Evolutionary conservation across 1,140 invertebrate genomes (phyloP).

Genomic region (Drosophila saltans): DNA sequence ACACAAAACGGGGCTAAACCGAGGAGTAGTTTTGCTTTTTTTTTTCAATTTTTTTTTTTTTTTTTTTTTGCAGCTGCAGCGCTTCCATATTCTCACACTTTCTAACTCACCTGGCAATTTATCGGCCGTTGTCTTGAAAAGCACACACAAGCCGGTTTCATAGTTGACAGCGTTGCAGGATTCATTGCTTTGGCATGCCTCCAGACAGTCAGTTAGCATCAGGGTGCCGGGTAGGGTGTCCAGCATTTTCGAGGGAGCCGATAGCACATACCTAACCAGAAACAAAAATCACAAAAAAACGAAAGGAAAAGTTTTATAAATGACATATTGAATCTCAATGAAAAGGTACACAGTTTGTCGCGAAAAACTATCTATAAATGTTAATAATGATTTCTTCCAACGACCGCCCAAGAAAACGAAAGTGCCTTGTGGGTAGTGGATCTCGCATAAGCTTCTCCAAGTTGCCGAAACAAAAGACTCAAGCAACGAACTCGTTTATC

Average conservation of each 20-base stretch:
- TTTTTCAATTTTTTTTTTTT: too few species aligned
- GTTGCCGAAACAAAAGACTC: conserved; percentile 54
- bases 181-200: conserved; percentile 94
- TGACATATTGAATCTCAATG: not conserved
- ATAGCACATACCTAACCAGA: conserved; percentile 90
- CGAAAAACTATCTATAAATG: not conserved
- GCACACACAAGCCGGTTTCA: conserved; percentile 96
- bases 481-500: conserved; percentile 47
- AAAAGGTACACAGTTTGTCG: not conserved
- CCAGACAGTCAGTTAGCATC: conserved; percentile 96
- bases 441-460: not conserved
- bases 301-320: conserved; percentile 36
- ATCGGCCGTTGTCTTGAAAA: conserved; percentile 95
- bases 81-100: conserved; percentile 71
- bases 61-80: conserved; percentile 18
- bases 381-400: not conserved
- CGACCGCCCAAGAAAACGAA: conserved; percentile 38
- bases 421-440: conserved; percentile 21
- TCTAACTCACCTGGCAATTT: conserved; percentile 91
- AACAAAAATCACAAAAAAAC: conserved; percentile 23
- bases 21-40: not conserved
- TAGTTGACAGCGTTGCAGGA: conserved; percentile 96
- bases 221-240: conserved; percentile 95
- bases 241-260: conserved; percentile 93
- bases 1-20: conserved; percentile 55